Evolutionary conservation across 2,113 vertebrate genomes (phyloP), one percentile per base, ranked within the genome.

Genomic region (Odocoileus virginianus): DNA sequence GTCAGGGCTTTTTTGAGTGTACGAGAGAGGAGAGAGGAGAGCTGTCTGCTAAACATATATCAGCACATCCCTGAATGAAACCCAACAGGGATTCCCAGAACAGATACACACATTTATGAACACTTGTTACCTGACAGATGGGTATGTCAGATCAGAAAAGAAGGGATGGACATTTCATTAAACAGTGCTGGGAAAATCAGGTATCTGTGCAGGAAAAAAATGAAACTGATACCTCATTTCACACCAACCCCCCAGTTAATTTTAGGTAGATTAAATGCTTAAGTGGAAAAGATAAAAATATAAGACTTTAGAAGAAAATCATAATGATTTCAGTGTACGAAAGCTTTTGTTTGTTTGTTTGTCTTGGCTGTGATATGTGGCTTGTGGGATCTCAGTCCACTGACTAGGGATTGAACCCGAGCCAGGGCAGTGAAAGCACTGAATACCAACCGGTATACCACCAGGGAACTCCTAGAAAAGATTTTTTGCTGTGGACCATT

Each of bases 221-320:
- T 43, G 36, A 67, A 88, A 88, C 17, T 50, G 33, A 76, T 64
- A 84, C 43, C 47, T n/a, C 50, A 90, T 30, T 25, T 93, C 23
- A 45, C 3, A 81, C 28, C 13, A 71, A 91, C 23, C 50, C 27
- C 27, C 47, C 16, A 30, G 25, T 54, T 52, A 94, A 40, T 40
- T 57, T 92, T 64, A 90, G 33, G 33, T 47, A 36, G 10, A 61
- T 87, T 74, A 95, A 93, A 57, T 79, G 58, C 19, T 89, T 87
- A 97, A 52, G n/a, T 27, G n/a, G 78, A 89, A 93, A 81, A 92
- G 64, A 58, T 3, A 92, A 93, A 97, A 81, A 86, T 54, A 27
- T 30, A 64, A 89, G 45, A 78, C 13, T 92, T 64, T 21, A 82
- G 60, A 87, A 74, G 92, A 74, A 91, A 91, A 87, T 54, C 40